phyloP scores from a whole-genome alignment of 2,888 invertebrate species.

The Electrophaes corylata region DNA sequence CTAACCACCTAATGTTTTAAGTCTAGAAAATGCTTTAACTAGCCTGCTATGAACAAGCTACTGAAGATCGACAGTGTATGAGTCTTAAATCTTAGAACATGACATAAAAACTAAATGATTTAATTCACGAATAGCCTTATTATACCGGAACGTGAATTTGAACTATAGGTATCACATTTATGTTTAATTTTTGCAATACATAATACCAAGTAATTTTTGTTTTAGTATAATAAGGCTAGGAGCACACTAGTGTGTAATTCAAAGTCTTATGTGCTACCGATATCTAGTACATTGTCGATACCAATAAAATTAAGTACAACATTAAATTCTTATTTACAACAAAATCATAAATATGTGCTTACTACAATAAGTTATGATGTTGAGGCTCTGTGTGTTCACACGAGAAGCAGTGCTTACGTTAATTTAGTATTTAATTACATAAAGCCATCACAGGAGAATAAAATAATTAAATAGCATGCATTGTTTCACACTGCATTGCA shows the following conservation, averaged over 20 bases:
- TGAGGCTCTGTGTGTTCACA: slow-evolving; percentile 61
- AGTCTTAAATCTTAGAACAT: slow-evolving; percentile 37
- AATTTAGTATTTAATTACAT: slow-evolving; percentile 34
- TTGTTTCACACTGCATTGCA: slow-evolving; percentile 57
- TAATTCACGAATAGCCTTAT: background rate
- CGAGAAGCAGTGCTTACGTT: slow-evolving; percentile 56
- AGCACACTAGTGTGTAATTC: slow-evolving; percentile 2
- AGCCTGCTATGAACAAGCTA: slow-evolving; percentile 82
- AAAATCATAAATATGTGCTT: slow-evolving; percentile 69
- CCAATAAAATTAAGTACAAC: slow-evolving; percentile 76
- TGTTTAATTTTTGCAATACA: background rate
- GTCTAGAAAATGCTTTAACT: slow-evolving; percentile 81
- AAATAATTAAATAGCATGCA: slow-evolving; percentile 42
- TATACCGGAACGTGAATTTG: slow-evolving; percentile 12
- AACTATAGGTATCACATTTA: background rate
- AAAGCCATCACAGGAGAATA: slow-evolving; percentile 38
- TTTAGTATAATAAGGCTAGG: slow-evolving; percentile 15
- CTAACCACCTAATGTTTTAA: slow-evolving; percentile 73
- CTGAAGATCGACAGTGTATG: slow-evolving; percentile 50
- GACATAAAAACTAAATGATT: slow-evolving; percentile 39
- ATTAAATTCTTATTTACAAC: slow-evolving; percentile 76
- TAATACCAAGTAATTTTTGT: background rate
- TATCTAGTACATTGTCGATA: slow-evolving; percentile 54
- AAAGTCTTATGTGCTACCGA: background rate
- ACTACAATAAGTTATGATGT: slow-evolving; percentile 70